Base-by-base conservation (phyloP, 1,140 invertebrate species). In the Danaus melanippus region DNA sequence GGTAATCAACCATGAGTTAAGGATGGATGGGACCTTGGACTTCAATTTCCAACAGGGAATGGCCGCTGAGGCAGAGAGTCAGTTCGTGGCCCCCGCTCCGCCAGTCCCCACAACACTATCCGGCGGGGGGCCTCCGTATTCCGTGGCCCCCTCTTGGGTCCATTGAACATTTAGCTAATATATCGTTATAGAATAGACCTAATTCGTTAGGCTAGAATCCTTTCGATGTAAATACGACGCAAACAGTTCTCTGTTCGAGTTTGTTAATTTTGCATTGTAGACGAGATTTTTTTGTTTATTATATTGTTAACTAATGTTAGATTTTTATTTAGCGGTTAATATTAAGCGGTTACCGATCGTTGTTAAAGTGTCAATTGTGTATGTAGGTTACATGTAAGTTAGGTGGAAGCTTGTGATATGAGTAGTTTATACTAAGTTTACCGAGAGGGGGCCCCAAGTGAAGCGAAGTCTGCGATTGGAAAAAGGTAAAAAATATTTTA, bases 1-100 rank as follows among this genome's bases (percentile, higher is more conserved):
- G 92, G 89, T 97, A 51, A 96, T 98, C 71, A 94, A 95, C 65
- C 95, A 98, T 84, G 97, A 98, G 88, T 89, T 98, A 53, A 94
- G 92, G 76, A 92, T 98, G 87, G 96, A 96, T 66, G 96, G 96
- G n/a, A 93, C 92, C 60, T 86, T 98, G 74, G 96, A 98, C 88
- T 98, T 98, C 83, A 97, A 97, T 83, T 98, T 98, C 85, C 84
- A 88, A 2, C 86, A 87, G 62, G 69, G 62, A 8, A 74, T 78
- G 74, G 78, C 79, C 0, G 78, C 83, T 0, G 81, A 80, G 21
- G 81, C 79, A 0, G 81, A 82, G 54, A 82, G 72, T 57, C 77
- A 80, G 54, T 83, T 82, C 67, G 71, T 65, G 40, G 74, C 76
- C 10, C 78, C 83, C 12, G 79, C 83, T 43, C 79, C 84, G n/a